Evolutionary conservation across 2,888 invertebrate genomes (phyloP).

Genomic region (Desoria tigrina): DNA sequence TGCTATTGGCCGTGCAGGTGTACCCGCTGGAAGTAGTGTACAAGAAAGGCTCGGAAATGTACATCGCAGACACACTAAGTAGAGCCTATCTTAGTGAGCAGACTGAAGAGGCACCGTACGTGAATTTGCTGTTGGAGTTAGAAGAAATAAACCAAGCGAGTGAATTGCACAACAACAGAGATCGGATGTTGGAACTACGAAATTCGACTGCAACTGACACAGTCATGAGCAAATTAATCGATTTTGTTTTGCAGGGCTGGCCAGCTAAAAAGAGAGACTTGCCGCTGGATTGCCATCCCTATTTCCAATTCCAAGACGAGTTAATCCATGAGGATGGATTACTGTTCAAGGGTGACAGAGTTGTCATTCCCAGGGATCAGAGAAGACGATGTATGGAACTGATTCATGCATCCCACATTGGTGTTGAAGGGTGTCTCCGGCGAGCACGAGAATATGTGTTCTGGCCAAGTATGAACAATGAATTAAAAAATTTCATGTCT

Average conservation of each 20-base stretch:
- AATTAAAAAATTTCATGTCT: too few relatives aligned
- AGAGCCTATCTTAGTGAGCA: slow-evolving; percentile 22
- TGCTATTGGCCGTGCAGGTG: slow-evolving; percentile 15
- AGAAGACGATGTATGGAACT: slow-evolving; percentile 11
- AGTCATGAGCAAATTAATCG: neutral
- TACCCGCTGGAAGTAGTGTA: slow-evolving; percentile 14
- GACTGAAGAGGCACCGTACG: too few relatives aligned
- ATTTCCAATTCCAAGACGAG: too few relatives aligned
- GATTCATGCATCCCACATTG: slow-evolving; percentile 31
- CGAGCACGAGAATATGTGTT: slow-evolving; percentile 35
- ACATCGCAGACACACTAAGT: slow-evolving; percentile 23
- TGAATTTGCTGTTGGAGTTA: too few relatives aligned
- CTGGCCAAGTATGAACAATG: too few relatives aligned
- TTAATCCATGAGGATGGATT: slow-evolving; percentile 29
- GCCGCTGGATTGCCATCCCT: slow-evolving; percentile 19
- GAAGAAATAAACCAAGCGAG: too few relatives aligned
- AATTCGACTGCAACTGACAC: too few relatives aligned
- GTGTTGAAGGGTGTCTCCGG: slow-evolving; percentile 28
- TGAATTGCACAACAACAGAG: too few relatives aligned
- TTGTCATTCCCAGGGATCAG: slow-evolving; percentile 25
- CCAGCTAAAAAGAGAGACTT: slow-evolving; percentile 17
- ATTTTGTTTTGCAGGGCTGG: slow-evolving; percentile 17
- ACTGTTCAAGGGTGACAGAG: slow-evolving; percentile 29
- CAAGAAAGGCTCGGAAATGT: slow-evolving; percentile 29
- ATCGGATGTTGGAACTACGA: too few relatives aligned